Evolutionary conservation across 2,888 invertebrate genomes (phyloP), one percentile per base, ranked within the genome.

Genomic region (Nebria salina): DNA sequence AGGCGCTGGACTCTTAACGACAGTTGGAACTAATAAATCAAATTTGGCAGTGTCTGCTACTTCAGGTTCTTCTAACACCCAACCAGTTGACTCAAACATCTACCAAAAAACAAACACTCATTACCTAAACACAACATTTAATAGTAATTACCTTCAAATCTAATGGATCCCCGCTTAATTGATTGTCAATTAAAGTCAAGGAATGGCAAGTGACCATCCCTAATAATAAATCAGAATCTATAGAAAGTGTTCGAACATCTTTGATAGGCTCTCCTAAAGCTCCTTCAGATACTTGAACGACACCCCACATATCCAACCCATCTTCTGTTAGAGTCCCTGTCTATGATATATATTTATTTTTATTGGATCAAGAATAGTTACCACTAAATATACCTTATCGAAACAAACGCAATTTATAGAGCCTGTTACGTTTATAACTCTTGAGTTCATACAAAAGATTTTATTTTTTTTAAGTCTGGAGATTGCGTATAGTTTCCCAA

Each of bases 271-370:
- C 82, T 34, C 84, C 83, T 4, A 88, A 78, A 26, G 83, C 82
- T 6, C 84, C 77, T 26, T 86, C 82, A 70, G 83, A 84, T 84
- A 89, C 87, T 0, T 96, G 94, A 6, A 98, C 93, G 4, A 97
- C 95, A 9, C 97, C 98, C 96, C 96, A 97, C 94, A 98, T 95
- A 88, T 98, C 98, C 41, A 98, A 88, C 0, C 98, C 98, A 87
- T 98, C 98, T 88, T 98, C 98, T 0, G 98, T 98, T 82, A 98
- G 88, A 0, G 98, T 98, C 13, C 98, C 98, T 13, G 98, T 98
- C 95, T 97, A 88, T 86, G 84, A 76, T 7, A 65, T 72, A 65
- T 42, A 4, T 34, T 2, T 34, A 65, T 42, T 34, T 34, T 0
- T 34, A 34, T 34, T 34, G 25, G 13, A 66, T 66, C 4, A 6